Evolutionary conservation across 2,797 vertebrate genomes (phyloP).

Genomic region (Urosaurus nigricauda): DNA sequence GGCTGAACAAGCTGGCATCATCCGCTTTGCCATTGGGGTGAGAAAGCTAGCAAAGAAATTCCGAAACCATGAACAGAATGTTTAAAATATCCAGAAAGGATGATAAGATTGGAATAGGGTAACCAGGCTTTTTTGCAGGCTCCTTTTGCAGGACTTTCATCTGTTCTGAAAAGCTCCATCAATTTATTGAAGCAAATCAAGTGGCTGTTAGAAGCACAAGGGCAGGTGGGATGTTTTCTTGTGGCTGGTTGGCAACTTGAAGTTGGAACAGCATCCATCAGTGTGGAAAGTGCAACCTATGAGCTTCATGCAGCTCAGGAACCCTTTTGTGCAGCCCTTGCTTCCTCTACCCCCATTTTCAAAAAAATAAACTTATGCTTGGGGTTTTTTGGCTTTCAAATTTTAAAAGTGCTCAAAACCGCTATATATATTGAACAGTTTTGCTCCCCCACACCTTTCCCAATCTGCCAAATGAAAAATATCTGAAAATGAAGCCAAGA

Average conservation of each 20-base stretch:
- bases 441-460: no score
- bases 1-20: conserved; percentile 68
- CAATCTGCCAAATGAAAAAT: no score
- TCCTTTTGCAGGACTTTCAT: neutral
- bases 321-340: no score
- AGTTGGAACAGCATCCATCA: neutral
- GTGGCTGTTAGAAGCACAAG: neutral
- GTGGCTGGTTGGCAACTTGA: neutral
- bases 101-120: neutral
- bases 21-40: conserved; percentile 82
- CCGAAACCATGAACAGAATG: neutral
- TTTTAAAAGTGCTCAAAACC: no score
- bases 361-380: no score
- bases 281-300: no score
- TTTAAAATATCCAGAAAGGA: neutral
- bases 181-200: neutral
- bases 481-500: no score
- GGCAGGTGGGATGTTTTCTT: neutral
- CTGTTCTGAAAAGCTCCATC: neutral
- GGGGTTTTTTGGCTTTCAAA: no score
- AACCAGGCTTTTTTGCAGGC: neutral
- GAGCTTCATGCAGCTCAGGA: no score
- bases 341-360: no score
- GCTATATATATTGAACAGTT: no score
- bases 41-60: conserved; percentile 12